phyloP scores from a whole-genome alignment of 2,113 vertebrate species.

The Bufo bufo region DNA sequence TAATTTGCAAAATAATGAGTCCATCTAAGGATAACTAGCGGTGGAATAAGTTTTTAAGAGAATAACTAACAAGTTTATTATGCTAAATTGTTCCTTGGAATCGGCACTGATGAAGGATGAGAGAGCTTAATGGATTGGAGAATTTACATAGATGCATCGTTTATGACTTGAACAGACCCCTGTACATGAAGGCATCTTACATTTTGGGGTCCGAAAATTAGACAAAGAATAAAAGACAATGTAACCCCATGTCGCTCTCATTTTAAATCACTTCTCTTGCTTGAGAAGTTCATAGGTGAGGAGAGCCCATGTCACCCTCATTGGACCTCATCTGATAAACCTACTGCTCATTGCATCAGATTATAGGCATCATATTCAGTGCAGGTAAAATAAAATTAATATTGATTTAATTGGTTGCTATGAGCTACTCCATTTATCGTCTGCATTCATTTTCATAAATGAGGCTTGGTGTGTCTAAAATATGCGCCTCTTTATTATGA shows the following conservation, averaged over 20 bases:
- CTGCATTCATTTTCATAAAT: neutral
- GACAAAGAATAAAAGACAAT: neutral
- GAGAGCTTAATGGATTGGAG: neutral
- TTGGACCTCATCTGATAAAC: neutral
- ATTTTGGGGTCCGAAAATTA: neutral
- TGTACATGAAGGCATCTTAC: neutral
- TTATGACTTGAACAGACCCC: neutral
- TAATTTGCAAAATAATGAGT: constrained; percentile 54
- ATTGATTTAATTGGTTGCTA: neutral
- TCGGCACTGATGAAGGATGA: neutral
- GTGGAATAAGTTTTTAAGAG: constrained; percentile 38
- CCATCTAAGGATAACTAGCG: constrained; percentile 35
- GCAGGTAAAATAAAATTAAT: neutral
- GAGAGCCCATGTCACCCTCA: neutral
- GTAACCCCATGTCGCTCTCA: neutral
- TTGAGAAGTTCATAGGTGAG: neutral
- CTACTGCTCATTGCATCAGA: neutral
- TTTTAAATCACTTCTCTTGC: neutral
- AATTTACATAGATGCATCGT: neutral
- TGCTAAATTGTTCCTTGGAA: constrained; percentile 39
- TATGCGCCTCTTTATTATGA: neutral
- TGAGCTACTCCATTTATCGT: neutral
- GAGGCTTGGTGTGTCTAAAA: neutral
- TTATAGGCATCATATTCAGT: neutral
- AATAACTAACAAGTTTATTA: constrained; percentile 33